Evolutionary conservation across 2,113 vertebrate species (phyloP).

Genomic region (Saguinus imperator): DNA sequence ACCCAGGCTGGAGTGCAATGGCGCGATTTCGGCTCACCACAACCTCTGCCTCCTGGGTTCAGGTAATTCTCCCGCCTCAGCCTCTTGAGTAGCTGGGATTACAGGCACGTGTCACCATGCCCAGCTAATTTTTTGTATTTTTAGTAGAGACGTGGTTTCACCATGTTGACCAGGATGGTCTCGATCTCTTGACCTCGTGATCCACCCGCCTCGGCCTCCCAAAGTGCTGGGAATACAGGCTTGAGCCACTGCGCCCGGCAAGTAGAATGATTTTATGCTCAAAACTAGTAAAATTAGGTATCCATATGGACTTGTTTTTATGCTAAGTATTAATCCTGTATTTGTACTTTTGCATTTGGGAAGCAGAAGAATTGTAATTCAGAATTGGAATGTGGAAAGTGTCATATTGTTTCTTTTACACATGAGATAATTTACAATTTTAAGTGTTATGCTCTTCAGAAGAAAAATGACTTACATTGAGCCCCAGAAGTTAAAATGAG

Average conservation of each 20-base stretch:
- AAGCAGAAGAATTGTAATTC: slow-evolving; percentile 58
- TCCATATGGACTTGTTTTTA: slow-evolving; percentile 5
- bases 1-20: too few species aligned
- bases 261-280: slow-evolving; percentile 1
- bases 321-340: background rate
- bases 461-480: background rate
- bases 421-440: slow-evolving; percentile 43
- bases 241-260: background rate
- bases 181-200: too few species aligned
- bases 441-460: background rate
- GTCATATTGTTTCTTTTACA: slow-evolving; percentile 31
- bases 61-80: too few species aligned
- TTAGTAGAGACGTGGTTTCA: too few species aligned
- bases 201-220: too few species aligned
- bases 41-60: too few species aligned
- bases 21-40: too few species aligned
- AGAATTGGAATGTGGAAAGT: slow-evolving; percentile 50
- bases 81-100: too few species aligned
- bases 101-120: too few species aligned
- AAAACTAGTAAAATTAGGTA: background rate
- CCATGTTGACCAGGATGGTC: too few species aligned
- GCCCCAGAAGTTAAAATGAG: background rate
- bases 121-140: too few species aligned
- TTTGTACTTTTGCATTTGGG: slow-evolving; percentile 62
- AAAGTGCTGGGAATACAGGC: too few species aligned